A percentile compares a stretch with the other conserved stretches of the same genome.
Evolutionary conservation across 2,888 invertebrate genomes (phyloP).

Genomic region (Trachelus tabidus): DNA sequence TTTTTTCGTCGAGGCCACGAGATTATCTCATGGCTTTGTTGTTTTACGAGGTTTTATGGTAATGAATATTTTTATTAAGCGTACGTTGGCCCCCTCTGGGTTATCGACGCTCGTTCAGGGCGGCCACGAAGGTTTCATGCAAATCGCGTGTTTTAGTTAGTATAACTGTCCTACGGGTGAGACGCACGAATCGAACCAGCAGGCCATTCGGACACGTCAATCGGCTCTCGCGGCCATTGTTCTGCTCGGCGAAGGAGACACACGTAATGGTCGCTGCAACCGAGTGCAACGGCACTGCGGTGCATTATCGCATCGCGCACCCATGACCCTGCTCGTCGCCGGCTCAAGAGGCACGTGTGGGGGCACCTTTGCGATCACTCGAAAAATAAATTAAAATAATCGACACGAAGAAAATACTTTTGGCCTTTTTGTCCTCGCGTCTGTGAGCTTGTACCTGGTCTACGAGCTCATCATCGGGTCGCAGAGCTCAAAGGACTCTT

Average conservation of each 20-base stretch:
- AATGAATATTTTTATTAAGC: not conserved
- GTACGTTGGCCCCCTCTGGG: not conserved
- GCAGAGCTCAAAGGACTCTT: not conserved
- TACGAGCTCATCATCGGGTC: not conserved
- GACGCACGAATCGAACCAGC: not conserved
- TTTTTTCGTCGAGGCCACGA: not conserved
- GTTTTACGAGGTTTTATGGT: not conserved
- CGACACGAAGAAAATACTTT: not conserved
- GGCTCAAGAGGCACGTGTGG: not conserved
- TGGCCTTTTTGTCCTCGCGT: not conserved
- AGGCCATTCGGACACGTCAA: slow-evolving; percentile 42
- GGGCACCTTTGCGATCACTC: not conserved
- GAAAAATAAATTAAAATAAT: not conserved
- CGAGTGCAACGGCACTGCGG: slow-evolving; percentile 31
- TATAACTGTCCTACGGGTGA: not conserved
- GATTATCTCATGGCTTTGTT: not conserved
- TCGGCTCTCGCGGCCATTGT: slow-evolving; percentile 37
- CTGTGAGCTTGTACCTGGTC: not conserved
- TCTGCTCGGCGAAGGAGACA: slow-evolving; percentile 33
- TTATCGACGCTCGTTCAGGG: not conserved
- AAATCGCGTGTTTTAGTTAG: not conserved
- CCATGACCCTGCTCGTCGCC: not conserved
- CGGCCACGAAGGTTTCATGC: not conserved
- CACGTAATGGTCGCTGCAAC: slow-evolving; percentile 21
- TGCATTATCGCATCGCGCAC: slow-evolving; percentile 20